phyloP scores from a whole-genome alignment of 2,888 invertebrate species.

The Epinotia ramella region DNA sequence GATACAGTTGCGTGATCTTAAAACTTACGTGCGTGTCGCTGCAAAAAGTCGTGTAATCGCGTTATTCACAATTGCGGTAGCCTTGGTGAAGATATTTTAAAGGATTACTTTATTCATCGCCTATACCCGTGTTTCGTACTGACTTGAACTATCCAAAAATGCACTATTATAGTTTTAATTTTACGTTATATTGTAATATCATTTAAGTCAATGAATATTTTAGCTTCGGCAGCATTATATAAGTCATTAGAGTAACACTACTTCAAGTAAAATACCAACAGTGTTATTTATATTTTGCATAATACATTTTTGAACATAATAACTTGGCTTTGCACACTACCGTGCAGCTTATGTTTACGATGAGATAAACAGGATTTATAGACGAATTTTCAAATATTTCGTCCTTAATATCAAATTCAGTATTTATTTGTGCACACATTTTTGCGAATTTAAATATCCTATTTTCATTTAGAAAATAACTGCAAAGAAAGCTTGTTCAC shows the following conservation, averaged over 20 bases:
- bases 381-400: background rate
- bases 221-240: background rate
- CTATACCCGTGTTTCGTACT: conserved; percentile 10
- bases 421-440: background rate
- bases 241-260: too few relatives aligned
- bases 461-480: background rate
- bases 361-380: background rate
- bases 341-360: background rate
- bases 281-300: too few relatives aligned
- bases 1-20: too few relatives aligned
- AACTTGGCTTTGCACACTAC: conserved; percentile 11
- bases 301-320: background rate
- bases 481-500: background rate
- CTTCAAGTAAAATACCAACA: too few relatives aligned
- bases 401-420: background rate
- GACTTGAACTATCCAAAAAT: conserved; percentile 41
- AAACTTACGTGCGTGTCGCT: too few relatives aligned
- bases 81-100: background rate
- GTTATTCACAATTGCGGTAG: too few relatives aligned
- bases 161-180: conserved; percentile 37
- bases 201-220: conserved; percentile 12
- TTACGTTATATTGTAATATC: conserved; percentile 22
- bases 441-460: background rate
- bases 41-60: too few relatives aligned
- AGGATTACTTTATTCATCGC: background rate